Evolutionary conservation across 2,888 invertebrate genomes (phyloP).

Genomic region (Dynastes grantii): DNA sequence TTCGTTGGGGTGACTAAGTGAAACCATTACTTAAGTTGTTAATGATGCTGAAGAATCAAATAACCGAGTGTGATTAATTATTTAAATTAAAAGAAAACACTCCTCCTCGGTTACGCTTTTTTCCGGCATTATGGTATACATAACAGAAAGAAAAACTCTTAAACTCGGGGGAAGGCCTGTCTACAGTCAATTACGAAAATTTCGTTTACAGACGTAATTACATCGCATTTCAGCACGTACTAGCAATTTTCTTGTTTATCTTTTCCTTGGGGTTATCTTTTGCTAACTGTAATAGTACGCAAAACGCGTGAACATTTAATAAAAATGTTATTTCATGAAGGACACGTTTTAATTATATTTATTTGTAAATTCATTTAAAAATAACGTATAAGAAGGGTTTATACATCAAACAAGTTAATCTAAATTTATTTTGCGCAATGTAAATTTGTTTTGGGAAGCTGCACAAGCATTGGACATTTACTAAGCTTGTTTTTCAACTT

Average conservation of each 20-base stretch:
- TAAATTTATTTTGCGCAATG: too few species aligned
- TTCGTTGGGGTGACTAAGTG: slow-evolving; percentile 48
- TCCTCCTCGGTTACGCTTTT: slow-evolving; percentile 31
- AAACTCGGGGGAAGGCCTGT: not conserved
- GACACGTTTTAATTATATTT: too few species aligned
- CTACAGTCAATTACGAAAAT: slow-evolving; percentile 33
- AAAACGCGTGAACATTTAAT: too few species aligned
- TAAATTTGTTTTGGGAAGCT: too few species aligned
- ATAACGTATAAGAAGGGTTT: too few species aligned
- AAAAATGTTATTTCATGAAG: too few species aligned
- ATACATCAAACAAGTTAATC: too few species aligned
- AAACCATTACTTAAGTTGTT: slow-evolving; percentile 53
- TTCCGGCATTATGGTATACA: slow-evolving; percentile 31
- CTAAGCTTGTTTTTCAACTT: too few species aligned
- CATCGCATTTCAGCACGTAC: slow-evolving; percentile 6
- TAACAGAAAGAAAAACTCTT: slow-evolving; percentile 30
- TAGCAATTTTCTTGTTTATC: not conserved
- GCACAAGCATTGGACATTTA: too few species aligned
- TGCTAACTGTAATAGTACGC: too few species aligned
- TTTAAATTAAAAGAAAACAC: slow-evolving; percentile 53
- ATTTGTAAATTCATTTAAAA: too few species aligned
- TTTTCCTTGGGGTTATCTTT: not conserved
- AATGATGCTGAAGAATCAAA: slow-evolving; percentile 53
- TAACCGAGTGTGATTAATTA: slow-evolving; percentile 54
- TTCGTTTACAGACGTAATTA: slow-evolving; percentile 34